These are phyloP conservation scores for Sinelater perroti DNA, from an alignment of 2,888 invertebrate genomes.

Conservation along the genomic window DNA sequence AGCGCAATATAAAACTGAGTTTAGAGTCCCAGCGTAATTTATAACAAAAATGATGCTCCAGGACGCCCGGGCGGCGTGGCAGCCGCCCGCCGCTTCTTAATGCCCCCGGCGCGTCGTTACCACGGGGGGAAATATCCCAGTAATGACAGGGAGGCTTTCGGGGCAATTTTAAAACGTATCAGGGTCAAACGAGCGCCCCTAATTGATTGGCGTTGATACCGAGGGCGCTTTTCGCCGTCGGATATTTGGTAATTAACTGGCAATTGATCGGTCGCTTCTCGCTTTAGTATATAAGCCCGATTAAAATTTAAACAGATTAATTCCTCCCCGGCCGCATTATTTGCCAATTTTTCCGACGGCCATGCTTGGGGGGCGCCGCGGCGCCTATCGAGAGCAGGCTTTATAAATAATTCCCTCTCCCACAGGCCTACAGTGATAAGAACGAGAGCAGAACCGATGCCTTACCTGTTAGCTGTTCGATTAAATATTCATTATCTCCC, in stretches of 20 bases:
- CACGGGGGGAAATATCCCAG: slow-evolving; percentile 10
- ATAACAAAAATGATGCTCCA: slow-evolving; percentile 25
- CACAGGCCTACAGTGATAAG: background rate
- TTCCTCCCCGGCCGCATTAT: too few species aligned
- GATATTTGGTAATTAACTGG: slow-evolving; percentile 25
- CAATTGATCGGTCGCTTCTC: slow-evolving; percentile 26
- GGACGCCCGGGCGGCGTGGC: slow-evolving; percentile 12
- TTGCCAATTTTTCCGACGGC: too few species aligned
- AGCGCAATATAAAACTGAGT: slow-evolving; percentile 26
- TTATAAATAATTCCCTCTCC: background rate
- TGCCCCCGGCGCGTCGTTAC: slow-evolving; percentile 1
- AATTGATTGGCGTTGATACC: slow-evolving; percentile 25
- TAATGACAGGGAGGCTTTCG: slow-evolving; percentile 12
- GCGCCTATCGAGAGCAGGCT: background rate
- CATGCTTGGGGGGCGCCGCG: too few species aligned
- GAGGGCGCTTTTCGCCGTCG: slow-evolving; percentile 15
- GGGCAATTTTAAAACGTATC: slow-evolving; percentile 8
- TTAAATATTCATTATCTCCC: slow-evolving; percentile 22
- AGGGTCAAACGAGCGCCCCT: slow-evolving; percentile 9
- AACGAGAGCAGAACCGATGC: slow-evolving; percentile 5
- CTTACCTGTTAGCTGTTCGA: slow-evolving; percentile 13
- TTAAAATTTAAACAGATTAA: slow-evolving; percentile 26
- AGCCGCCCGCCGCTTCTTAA: too few species aligned
- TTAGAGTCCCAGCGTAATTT: slow-evolving; percentile 23
- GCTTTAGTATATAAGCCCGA: slow-evolving; percentile 19